Conservation (phyloP, 2,888 invertebrate genomes). For the Spialia ferax region DNA sequence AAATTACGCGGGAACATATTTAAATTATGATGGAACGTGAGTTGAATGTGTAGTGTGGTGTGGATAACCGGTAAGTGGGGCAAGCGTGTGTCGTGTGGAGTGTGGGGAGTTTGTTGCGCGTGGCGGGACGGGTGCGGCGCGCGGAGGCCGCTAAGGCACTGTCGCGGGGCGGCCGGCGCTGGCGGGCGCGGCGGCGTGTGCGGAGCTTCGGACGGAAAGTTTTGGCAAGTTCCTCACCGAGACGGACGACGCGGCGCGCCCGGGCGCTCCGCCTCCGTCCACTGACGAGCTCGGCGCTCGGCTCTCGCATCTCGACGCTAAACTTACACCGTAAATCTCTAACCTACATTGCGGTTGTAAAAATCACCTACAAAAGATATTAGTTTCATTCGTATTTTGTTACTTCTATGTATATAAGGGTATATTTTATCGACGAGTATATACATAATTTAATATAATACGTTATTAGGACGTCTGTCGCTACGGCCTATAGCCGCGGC, state of each 20-base stretch:
- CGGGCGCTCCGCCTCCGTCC: slow-evolving; percentile 63
- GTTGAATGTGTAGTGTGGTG: slow-evolving; percentile 3
- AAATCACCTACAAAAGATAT: slow-evolving; percentile 88
- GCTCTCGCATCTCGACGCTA: slow-evolving; percentile 77
- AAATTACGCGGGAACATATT: background rate
- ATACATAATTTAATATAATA: slow-evolving; percentile 73
- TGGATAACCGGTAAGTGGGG: background rate
- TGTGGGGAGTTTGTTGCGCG: slow-evolving; percentile 3
- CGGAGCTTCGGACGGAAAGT: slow-evolving; percentile 83
- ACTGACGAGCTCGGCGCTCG: slow-evolving; percentile 69
- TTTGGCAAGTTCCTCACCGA: slow-evolving; percentile 81
- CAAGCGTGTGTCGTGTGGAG: background rate
- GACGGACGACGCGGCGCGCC: slow-evolving; percentile 59
- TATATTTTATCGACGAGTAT: slow-evolving; percentile 83
- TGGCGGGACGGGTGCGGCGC: slow-evolving; percentile 44
- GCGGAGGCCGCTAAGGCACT: slow-evolving; percentile 64
- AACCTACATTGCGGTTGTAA: slow-evolving; percentile 86
- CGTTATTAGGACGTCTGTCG: slow-evolving; percentile 78
- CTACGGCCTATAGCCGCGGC: slow-evolving; percentile 71
- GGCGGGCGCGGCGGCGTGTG: slow-evolving; percentile 63
- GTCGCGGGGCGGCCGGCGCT: slow-evolving; percentile 60
- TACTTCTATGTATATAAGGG: slow-evolving; percentile 84
- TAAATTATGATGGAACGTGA: slow-evolving; percentile 7
- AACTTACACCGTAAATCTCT: slow-evolving; percentile 79
- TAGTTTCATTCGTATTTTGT: slow-evolving; percentile 85